Conservation (phyloP, 2,113 vertebrate genomes). For the Daubentonia madagascariensis region DNA sequence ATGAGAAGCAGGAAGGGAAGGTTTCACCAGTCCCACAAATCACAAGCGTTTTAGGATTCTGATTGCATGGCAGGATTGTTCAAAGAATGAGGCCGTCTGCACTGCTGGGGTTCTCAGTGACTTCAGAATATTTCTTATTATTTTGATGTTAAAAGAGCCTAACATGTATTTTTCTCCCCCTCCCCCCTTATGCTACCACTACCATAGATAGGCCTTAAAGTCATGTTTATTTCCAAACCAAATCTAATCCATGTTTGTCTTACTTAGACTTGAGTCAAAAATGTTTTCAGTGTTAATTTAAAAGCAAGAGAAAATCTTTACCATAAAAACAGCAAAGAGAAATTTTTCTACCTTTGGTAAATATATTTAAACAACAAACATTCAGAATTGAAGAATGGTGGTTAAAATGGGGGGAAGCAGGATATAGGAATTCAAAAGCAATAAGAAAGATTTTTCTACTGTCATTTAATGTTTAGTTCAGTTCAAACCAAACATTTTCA, state of each 20-base stretch:
- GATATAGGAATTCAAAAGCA: slow-evolving; percentile 15
- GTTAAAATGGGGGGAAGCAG: neutral
- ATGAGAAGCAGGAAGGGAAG: neutral
- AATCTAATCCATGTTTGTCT: slow-evolving; percentile 59
- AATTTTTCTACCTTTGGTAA: slow-evolving; percentile 1
- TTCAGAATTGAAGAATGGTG: neutral
- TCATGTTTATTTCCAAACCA: slow-evolving; percentile 60
- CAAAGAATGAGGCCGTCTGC: neutral
- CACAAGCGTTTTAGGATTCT: neutral
- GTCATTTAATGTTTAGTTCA: neutral
- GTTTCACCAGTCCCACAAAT: neutral
- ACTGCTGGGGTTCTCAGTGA: neutral
- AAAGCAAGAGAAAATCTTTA: slow-evolving; percentile 45
- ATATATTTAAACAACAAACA: slow-evolving; percentile 3
- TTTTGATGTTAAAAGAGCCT: slow-evolving; percentile 52
- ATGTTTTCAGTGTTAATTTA: neutral
- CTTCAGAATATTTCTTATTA: slow-evolving; percentile 27
- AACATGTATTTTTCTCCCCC: neutral
- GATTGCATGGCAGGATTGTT: neutral
- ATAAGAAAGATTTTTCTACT: neutral
- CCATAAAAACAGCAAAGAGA: neutral
- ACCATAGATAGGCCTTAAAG: slow-evolving; percentile 9
- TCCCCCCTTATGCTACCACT: neutral
- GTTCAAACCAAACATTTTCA: neutral
- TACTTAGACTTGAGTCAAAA: slow-evolving; percentile 23